Evolutionary conservation across 2,113 vertebrate genomes (phyloP).

Genomic region (Phaethornis superciliosus): DNA sequence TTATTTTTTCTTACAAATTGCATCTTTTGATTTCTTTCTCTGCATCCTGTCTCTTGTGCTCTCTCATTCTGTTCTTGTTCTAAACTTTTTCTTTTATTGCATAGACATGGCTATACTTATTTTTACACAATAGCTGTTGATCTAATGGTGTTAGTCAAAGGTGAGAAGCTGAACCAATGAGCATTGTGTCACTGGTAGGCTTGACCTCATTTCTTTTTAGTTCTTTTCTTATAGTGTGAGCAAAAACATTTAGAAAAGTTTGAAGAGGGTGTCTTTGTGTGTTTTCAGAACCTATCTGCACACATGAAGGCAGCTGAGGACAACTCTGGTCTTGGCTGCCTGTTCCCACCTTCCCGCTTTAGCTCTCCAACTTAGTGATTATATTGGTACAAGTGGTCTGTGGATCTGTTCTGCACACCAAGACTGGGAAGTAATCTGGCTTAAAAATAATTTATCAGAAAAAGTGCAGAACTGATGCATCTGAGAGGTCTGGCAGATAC

Average conservation of each 20-base stretch:
- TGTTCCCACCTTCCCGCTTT: background rate
- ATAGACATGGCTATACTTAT: background rate
- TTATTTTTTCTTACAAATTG: background rate
- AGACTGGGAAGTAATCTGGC: background rate
- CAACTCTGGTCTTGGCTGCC: background rate
- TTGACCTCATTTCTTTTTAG: slow-evolving; percentile 41
- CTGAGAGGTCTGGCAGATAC: background rate
- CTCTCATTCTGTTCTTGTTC: background rate
- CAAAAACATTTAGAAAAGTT: background rate
- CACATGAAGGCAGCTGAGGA: background rate
- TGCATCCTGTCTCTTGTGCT: background rate
- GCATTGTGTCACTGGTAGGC: background rate
- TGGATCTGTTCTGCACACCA: background rate
- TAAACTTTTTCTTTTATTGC: background rate
- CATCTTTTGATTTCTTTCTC: background rate
- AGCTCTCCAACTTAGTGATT: background rate
- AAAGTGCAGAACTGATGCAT: background rate
- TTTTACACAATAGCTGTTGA: slow-evolving; percentile 30
- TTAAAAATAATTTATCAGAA: background rate
- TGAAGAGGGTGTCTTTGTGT: background rate
- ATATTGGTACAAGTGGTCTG: background rate
- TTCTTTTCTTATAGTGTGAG: background rate
- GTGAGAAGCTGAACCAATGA: slow-evolving; percentile 49
- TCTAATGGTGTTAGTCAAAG: slow-evolving; percentile 10
- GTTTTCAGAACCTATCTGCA: background rate